phyloP scores from a whole-genome alignment of 2,888 invertebrate species.

The Polydrusus tereticollis region DNA sequence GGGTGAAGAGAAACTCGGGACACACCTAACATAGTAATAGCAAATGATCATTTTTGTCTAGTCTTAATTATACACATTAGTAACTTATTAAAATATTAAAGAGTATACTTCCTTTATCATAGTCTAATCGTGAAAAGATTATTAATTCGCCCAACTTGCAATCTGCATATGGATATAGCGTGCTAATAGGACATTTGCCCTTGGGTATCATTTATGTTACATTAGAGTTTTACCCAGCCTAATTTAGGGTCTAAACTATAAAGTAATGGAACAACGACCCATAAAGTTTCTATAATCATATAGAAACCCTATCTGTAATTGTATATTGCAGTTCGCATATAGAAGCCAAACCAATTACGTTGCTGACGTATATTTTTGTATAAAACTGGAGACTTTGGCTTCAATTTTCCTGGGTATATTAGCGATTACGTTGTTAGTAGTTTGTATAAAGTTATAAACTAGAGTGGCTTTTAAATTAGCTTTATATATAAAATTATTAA shows the following conservation, averaged over 20 bases:
- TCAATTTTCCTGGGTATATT: constrained; percentile 12
- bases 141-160: neutral
- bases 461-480: constrained; percentile 12
- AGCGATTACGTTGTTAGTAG: constrained; percentile 16
- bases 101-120: neutral
- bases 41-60: too few relatives aligned
- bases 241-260: constrained; percentile 54
- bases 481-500: constrained; percentile 3
- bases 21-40: too few relatives aligned
- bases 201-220: constrained; percentile 54
- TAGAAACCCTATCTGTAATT: constrained; percentile 44
- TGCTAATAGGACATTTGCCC: constrained; percentile 52
- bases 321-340: constrained; percentile 39
- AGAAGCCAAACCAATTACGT: constrained; percentile 28
- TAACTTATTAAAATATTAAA: neutral
- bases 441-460: constrained; percentile 16
- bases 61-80: neutral
- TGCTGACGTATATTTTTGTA: constrained; percentile 36
- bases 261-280: constrained; percentile 48
- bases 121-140: neutral
- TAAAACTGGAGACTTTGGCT: neutral
- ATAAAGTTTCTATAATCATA: constrained; percentile 45
- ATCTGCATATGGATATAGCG: constrained; percentile 35
- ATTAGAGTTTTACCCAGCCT: constrained; percentile 53
- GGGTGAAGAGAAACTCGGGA: too few relatives aligned